Evolutionary conservation across 2,888 invertebrate genomes (phyloP), one percentile per base, ranked within the genome.

Genomic region (Tethea ocularis): DNA sequence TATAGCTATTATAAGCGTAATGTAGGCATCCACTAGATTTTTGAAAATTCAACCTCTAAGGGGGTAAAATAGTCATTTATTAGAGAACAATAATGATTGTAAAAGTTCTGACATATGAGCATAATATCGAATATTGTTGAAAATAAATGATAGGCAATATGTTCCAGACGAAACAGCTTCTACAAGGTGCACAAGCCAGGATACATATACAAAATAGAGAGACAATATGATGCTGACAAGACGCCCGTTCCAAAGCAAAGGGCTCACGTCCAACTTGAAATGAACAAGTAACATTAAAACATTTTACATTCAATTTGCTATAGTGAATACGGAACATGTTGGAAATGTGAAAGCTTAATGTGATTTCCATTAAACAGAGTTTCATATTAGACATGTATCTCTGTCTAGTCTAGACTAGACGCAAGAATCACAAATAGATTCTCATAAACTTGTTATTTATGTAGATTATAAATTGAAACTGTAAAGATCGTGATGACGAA

Each of bases 281-380:
- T 62, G 62, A 66, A 69, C 72, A 66, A 68, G 71, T 63, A 68
- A 62, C 71, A 80, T 78, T 77, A 75, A 77, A 82, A 79, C 79
- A 70, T 72, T 77, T 80, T 78, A 75, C 75, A 80, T 78, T 79
- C 75, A 77, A 75, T 74, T 72, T 75, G 71, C 71, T 66, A 73
- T 70, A 65, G 67, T 68, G 72, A 76, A 79, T 71, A 72, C 78
- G 74, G 76, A 75, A 80, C 78, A 77, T 76, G 77, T 77, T 76
- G 69, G 71, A 75, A 75, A 73, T 77, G 83, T 80, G 82, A 83
- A 82, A 85, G 82, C 80, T 77, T 75, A 77, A 83, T 86, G 83
- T 81, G 80, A 84, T 85, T 80, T 82, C 82, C 82, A 81, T 54
- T 81, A 86, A 87, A 88, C 81, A 85, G 83, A 84, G 86, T 84